Evolutionary conservation across 2,888 invertebrate genomes (phyloP), one percentile per base, ranked within the genome.

Genomic region (Leptinotarsa rubiginosa): DNA sequence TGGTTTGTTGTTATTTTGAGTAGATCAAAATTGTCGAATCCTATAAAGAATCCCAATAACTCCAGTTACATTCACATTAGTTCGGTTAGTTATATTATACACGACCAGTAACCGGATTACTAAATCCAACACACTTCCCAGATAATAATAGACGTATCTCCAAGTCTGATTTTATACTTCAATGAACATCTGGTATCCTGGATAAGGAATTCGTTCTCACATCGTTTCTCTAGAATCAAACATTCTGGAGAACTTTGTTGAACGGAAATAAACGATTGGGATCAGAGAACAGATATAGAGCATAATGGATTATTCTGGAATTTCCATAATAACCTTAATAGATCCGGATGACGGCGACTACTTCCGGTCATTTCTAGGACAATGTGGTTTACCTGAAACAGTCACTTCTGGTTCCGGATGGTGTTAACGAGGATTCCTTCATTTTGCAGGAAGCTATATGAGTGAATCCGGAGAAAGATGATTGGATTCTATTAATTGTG

Each of bases 341-440:
- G 81, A 80, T 79, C 80, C 81, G 80, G 81, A 69, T 75, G 74
- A 68, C 79, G 79, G 79, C 74, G 78, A 78, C 77, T 75, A 67
- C 75, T 81, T 82, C 82, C 82, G 82, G 80, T 79, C 80, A 80
- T 81, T 80, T 77, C 73, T 78, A 76, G 76, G 73, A 80, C 81
- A 81, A 81, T 80, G 78, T 76, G 80, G 80, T 79, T 79, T 78
- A 82, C 80, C 80, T 80, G 81, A 73, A 77, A 77, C 78, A 69
- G 76, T 78, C 80, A 79, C 74, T 79, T 73, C 72, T 66, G 69
- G 73, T 78, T 81, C 81, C 80, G 81, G 75, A 62, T 65, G 69
- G 66, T 20, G 73, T 69, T 70, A 68, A 65, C 49, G 31, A 62
- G 49, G 52, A 72, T 68, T 56, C 72, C 69, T 69, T 75, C 65